Conservation (phyloP, 2,888 invertebrate genomes). For the Celastrina argiolus region DNA sequence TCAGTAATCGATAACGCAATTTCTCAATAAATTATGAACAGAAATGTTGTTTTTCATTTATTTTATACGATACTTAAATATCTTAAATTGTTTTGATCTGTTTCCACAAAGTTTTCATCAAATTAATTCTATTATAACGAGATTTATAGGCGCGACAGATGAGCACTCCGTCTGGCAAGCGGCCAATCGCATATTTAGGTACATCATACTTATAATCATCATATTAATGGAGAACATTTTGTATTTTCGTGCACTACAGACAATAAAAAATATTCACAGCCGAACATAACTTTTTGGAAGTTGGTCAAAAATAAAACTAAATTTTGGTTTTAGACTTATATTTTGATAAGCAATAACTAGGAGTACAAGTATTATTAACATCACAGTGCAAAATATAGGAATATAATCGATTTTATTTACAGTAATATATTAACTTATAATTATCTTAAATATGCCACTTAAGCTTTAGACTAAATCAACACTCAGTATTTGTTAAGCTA, state of each 20-base stretch:
- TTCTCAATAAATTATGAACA: slow-evolving; percentile 69
- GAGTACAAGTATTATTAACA: not conserved
- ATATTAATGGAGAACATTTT: not conserved
- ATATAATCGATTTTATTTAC: not conserved
- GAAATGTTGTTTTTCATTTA: slow-evolving; percentile 3
- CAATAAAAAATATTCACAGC: too few species aligned
- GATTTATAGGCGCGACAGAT: not conserved
- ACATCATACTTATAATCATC: not conserved
- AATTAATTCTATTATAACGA: not conserved
- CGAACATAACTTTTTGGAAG: too few species aligned
- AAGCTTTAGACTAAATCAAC: not conserved
- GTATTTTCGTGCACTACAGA: too few species aligned
- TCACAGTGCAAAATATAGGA: slow-evolving; percentile 17
- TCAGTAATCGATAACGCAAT: slow-evolving; percentile 71
- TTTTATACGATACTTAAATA: not conserved
- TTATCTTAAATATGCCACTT: not conserved
- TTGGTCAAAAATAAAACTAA: not conserved
- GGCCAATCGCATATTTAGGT: not conserved
- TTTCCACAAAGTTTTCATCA: not conserved
- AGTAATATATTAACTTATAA: not conserved
- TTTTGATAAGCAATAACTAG: not conserved
- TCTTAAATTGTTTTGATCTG: not conserved
- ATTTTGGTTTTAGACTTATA: not conserved
- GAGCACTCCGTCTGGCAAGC: not conserved
- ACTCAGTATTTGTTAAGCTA: not conserved